Base-by-base conservation (phyloP, 2,113 vertebrate genomes). In the Camelus dromedarius region DNA sequence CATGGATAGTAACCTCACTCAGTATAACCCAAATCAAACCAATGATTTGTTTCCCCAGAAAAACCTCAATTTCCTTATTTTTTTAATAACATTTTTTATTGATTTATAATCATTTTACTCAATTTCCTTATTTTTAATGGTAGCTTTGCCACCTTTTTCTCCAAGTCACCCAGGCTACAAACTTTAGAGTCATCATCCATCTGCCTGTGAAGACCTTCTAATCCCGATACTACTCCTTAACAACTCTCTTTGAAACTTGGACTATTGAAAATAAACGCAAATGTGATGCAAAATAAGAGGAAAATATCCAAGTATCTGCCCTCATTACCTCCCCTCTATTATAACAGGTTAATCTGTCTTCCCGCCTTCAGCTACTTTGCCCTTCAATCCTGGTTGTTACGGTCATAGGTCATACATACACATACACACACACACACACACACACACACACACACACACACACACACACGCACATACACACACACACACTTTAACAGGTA, bases 81-180 rank as follows among this genome's bases (percentile, higher is more conserved):
- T 92, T 94, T 42, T 42, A 42, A 42, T 42, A 42, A 42, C 5
- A 42, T 42, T 42, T 42, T 42, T 42, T 42, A 42, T 42, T 42
- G 38, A 42, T 42, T 42, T 42, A 42, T 42, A 42, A 42, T 42
- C 38, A 42, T 42, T 42, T 42, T 42, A 42, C 30, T 95, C 12
- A 86, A 22, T 76, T 92, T 84, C 83, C 35, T 26, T 48, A 64
- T 69, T 85, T 80, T 92, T 94, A 81, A 86, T 62, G 64, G n/a
- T 72, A 54, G n/a, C 12, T 93, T 76, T 84, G 30, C 16, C 56
- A 60, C 35, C 42, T 84, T 84, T 75, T 75, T 56, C 85, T 91
- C 85, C 83, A 16, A 64, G 52, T 89, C n/a, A 87, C 70, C 35
- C 50, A 84, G 62, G 12, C 54, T 35, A 91, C 30, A 95, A 93